Evolutionary conservation across 2,888 invertebrate species (phyloP), one percentile per base, ranked within the genome.

Genomic region (Periphyllus acericola): DNA sequence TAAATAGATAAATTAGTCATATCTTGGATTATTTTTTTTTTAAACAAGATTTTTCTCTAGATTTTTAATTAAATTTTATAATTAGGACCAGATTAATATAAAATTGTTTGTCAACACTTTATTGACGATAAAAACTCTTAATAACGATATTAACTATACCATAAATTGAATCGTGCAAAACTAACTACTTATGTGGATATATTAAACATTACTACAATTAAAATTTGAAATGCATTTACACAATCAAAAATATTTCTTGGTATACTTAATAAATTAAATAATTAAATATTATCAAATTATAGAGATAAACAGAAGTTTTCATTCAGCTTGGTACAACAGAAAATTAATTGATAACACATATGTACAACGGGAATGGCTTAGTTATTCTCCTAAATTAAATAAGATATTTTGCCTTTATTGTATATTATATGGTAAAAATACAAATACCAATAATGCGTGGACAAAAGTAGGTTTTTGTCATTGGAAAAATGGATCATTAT

Each of bases 51-150:
- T 34, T n/a, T 3, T 68, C 52, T 32, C 1, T 3, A 32, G 2
- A 11, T 21, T 46, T 79, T 29, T 52, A 3, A 32, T 17, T 19
- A 29, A n/a, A 19, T 5, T 79, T 19, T 19, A 9, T 25, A 52
- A 82, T 60, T 2, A 46, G 25, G 32, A 25, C 21, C 11, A 40
- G 40, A 14, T 14, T 40, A 68, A 46, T 68, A 68, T 68, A 46
- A 46, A 82, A 71, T 71, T 71, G 25, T 36, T n/a, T 60, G n/a
- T 29, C n/a, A 40, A 40, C 11, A 80, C 21, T 81, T n/a, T 74
- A 40, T 29, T 68, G 32, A 68, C 29, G n/a, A 74, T 25, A 25
- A 36, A 40, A 74, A 40, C 21, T 6, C 19, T 74, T 80, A n/a
- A n/a, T n/a, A n/a, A n/a, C n/a, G n/a, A n/a, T n/a, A n/a, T 66